Base-by-base conservation (phyloP, 2,888 invertebrate genomes). In the Suillia variegata region DNA sequence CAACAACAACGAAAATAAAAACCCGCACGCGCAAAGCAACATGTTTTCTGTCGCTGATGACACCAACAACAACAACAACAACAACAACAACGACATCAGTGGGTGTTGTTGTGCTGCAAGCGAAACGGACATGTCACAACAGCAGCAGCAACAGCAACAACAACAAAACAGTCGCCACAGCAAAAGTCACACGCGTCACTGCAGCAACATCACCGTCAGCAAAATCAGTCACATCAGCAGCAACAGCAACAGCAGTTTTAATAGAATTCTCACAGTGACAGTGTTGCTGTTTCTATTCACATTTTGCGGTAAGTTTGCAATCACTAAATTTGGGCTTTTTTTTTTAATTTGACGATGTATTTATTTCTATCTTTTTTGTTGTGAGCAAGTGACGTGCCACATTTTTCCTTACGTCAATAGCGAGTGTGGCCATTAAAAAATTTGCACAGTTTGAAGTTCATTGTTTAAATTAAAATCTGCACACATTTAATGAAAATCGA, bases 31-130 rank as follows among this genome's bases (percentile, higher is more conserved):
- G 47, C 54, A 21, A 51, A 54, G 62, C 62, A 73, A 70, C 67
- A 68, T 71, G 71, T 65, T n/a, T n/a, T n/a, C n/a, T n/a, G n/a
- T n/a, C n/a, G n/a, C n/a, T 69, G 64, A 62, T 68, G 54, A 52
- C 65, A 65, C 62, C 61, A 56, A 42, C 33, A 62, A 50, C 56
- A 62, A 34, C 50, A 54, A 61, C 56, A 59, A 59, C 61, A 58
- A 59, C 58, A 47, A 64, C 62, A 63, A 56, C 56, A 18, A 20
- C 34, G 59, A 48, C 56, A 31, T 6, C 51, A 15, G 70, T 71
- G 68, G 70, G 64, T 68, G 71, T 62, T 34, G 52, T 55, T 61
- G 64, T 61, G 13, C 5, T 21, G 22, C 59, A 45, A 50, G 58
- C 8, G 54, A 48, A 21, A 13, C 38, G 38, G 6, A 4, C 4